phyloP scores from a whole-genome alignment of 1,140 invertebrate genomes.

The Solen grandis region DNA sequence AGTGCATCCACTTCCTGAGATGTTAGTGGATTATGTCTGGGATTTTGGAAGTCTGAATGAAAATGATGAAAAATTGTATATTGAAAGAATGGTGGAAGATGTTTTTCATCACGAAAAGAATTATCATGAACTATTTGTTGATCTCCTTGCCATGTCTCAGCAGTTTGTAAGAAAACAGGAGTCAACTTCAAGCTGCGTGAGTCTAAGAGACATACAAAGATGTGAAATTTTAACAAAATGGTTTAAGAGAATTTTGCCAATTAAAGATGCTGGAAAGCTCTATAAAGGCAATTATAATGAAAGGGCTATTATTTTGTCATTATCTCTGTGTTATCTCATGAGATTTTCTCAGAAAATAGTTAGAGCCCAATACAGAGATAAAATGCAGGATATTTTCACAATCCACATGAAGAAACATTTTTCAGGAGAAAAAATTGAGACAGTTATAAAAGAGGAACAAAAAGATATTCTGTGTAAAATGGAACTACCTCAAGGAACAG shows the following conservation, averaged over 20 bases:
- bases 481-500: conserved; percentile 49
- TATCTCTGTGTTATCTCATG: conserved; percentile 55
- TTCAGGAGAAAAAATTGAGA: neutral
- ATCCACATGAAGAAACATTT: too few species aligned
- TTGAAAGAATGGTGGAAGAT: conserved; percentile 57
- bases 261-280: conserved; percentile 38
- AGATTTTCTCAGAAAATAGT: conserved; percentile 48
- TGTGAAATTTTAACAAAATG: conserved; percentile 61
- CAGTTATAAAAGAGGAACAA: conserved; percentile 47
- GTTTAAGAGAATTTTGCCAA: conserved; percentile 53
- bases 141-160: conserved; percentile 59
- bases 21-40: conserved; percentile 68
- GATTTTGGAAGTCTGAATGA: conserved; percentile 66
- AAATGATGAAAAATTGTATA: conserved; percentile 62
- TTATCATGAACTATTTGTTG: neutral
- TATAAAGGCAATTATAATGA: neutral
- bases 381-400: too few species aligned
- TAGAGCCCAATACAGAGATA: conserved; percentile 55
- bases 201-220: conserved; percentile 68
- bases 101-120: conserved; percentile 6
- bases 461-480: conserved; percentile 49
- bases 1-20: conserved; percentile 66
- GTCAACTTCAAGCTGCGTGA: conserved; percentile 57
- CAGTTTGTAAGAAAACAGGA: conserved; percentile 58
- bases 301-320: conserved; percentile 27